These are phyloP conservation scores for Callyntrura guangdongensis DNA, from an alignment of 2,888 invertebrate species.

Conservation along the genomic window DNA sequence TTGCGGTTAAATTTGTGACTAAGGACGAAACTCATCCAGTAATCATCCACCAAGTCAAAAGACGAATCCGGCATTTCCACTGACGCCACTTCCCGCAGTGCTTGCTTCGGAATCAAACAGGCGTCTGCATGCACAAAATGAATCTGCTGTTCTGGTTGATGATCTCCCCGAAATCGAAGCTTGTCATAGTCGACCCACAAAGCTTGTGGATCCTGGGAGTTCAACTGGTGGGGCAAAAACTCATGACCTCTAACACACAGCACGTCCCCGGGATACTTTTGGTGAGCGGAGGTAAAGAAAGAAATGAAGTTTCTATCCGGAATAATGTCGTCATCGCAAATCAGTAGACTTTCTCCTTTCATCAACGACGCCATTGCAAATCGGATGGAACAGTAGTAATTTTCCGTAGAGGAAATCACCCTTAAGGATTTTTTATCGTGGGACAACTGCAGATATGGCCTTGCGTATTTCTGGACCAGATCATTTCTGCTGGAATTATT, in stretches of 20 bases:
- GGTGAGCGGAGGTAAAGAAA: conserved; percentile 67
- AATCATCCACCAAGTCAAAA: conserved; percentile 78
- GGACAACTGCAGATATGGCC: conserved; percentile 8
- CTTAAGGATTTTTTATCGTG: conserved; percentile 24
- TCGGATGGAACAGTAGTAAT: conserved; percentile 77
- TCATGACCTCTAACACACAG: conserved; percentile 78
- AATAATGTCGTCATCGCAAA: conserved; percentile 79
- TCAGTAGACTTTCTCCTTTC: conserved; percentile 74
- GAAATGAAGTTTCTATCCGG: conserved; percentile 71
- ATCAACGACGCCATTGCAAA: conserved; percentile 78
- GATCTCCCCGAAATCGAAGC: conserved; percentile 70
- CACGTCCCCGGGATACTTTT: conserved; percentile 69
- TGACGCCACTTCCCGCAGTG: conserved; percentile 67
- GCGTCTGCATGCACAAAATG: conserved; percentile 81
- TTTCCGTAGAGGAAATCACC: conserved; percentile 70
- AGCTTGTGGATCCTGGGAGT: conserved; percentile 62
- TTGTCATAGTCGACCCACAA: conserved; percentile 56
- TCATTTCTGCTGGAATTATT: conserved; percentile 69
- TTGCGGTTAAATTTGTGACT: conserved; percentile 76
- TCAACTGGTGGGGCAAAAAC: conserved; percentile 72
- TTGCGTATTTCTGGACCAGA: conserved; percentile 62
- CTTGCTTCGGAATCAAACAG: conserved; percentile 77
- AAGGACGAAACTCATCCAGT: conserved; percentile 81
- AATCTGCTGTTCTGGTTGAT: conserved; percentile 76
- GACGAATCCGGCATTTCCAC: conserved; percentile 70